These are phyloP conservation scores for Hypanus sabinus DNA, from an alignment of 2,113 vertebrate species.

Conservation along the genomic window DNA sequence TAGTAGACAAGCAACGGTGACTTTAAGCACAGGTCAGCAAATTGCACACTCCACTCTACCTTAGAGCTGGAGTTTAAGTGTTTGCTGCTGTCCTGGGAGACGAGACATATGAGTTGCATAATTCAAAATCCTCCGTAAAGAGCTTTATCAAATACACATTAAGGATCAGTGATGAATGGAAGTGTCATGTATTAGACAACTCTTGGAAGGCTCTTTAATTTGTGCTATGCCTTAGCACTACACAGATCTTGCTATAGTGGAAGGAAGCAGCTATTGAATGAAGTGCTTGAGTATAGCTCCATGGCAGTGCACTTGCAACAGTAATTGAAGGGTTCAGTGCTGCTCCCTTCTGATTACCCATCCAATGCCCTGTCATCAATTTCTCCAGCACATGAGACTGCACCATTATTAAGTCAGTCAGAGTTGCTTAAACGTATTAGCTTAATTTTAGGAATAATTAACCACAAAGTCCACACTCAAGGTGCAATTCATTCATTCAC, in stretches of 20 bases:
- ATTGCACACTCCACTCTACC: too few relatives aligned
- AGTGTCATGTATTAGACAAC: slow-evolving; percentile 22
- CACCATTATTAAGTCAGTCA: background rate
- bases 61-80: too few relatives aligned
- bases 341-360: background rate
- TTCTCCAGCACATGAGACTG: background rate
- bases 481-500: slow-evolving; percentile 2
- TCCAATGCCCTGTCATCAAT: background rate
- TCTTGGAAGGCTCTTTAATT: background rate
- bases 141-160: background rate
- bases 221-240: background rate
- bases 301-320: background rate
- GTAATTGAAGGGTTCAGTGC: background rate
- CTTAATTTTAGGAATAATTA: slow-evolving; percentile 15
- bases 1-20: too few relatives aligned
- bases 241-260: background rate
- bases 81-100: too few relatives aligned
- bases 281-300: background rate
- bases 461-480: background rate
- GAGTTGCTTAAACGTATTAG: slow-evolving; percentile 19
- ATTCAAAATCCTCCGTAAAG: too few relatives aligned
- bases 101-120: too few relatives aligned
- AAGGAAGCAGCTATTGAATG: slow-evolving; percentile 1
- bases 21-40: too few relatives aligned
- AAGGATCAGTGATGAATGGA: background rate